Evolutionary conservation across 2,888 invertebrate genomes (phyloP).

Genomic region (Parnassius apollo): DNA sequence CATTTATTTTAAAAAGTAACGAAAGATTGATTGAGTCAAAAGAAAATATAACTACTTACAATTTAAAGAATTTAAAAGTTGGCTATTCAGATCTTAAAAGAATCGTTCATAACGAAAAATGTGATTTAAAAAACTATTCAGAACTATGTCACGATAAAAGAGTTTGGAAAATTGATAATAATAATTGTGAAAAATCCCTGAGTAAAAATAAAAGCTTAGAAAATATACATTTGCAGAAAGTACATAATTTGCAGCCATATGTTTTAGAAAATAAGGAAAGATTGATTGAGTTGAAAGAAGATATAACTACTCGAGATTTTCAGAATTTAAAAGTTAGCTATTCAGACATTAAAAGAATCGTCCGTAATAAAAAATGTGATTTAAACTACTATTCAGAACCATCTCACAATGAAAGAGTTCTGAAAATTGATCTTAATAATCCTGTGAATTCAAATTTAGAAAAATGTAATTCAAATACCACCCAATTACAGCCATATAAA

Average conservation of each 20-base stretch:
- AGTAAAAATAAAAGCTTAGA: neutral
- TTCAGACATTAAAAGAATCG: neutral
- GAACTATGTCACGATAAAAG: neutral
- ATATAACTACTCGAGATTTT: neutral
- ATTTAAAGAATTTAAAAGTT: neutral
- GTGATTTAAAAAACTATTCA: neutral
- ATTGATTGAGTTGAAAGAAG: neutral
- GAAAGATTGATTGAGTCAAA: neutral
- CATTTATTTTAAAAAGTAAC: constrained; percentile 5
- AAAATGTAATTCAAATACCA: neutral
- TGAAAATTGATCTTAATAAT: neutral
- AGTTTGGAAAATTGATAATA: too few relatives aligned
- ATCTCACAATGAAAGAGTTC: neutral
- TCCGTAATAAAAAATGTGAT: neutral
- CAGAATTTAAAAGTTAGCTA: neutral
- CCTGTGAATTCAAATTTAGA: neutral
- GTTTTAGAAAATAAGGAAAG: neutral
- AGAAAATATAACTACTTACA: neutral
- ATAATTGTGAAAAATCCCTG: neutral
- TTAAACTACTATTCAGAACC: neutral
- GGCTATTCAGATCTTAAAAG: neutral
- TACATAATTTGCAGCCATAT: neutral
- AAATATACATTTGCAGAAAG: constrained; percentile 10
- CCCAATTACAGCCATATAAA: neutral
- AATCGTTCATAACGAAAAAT: neutral